Evolutionary conservation across 2,888 invertebrate genomes (phyloP).

Genomic region (Heliconius ismenius): DNA sequence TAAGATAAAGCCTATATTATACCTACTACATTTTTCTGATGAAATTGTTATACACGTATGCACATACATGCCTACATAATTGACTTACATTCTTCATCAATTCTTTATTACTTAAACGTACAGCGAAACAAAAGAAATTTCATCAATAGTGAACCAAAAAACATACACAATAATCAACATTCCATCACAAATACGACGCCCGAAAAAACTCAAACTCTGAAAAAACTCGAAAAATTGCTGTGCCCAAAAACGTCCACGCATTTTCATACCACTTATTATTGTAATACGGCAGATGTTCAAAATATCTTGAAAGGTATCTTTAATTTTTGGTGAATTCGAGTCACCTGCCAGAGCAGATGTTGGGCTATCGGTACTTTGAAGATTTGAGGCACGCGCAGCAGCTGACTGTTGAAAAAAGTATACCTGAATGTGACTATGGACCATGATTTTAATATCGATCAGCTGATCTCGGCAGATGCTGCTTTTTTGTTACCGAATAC

Average conservation of each 20-base stretch:
- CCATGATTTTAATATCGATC: slow-evolving; percentile 51
- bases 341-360: slow-evolving; percentile 77
- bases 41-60: too few relatives aligned
- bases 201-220: too few relatives aligned
- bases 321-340: slow-evolving; percentile 58
- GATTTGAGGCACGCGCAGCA: slow-evolving; percentile 69
- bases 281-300: slow-evolving; percentile 38
- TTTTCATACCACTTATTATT: slow-evolving; percentile 14
- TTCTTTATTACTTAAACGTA: not conserved
- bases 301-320: slow-evolving; percentile 41
- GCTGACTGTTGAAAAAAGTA: slow-evolving; percentile 64
- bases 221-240: slow-evolving; percentile 24
- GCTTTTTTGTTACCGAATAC: slow-evolving; percentile 5
- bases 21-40: too few relatives aligned
- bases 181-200: not conserved
- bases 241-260: slow-evolving; percentile 19
- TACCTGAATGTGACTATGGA: slow-evolving; percentile 57
- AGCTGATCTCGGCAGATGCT: slow-evolving; percentile 57
- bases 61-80: not conserved
- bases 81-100: not conserved
- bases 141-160: not conserved
- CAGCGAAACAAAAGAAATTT: not conserved
- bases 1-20: too few relatives aligned
- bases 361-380: slow-evolving; percentile 62
- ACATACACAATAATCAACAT: slow-evolving; percentile 3